Percentiles rank a stretch among this genome's conserved stretches.
Evolutionary conservation across 2,797 vertebrate genomes (phyloP).

Genomic region (Dipus sagitta): DNA sequence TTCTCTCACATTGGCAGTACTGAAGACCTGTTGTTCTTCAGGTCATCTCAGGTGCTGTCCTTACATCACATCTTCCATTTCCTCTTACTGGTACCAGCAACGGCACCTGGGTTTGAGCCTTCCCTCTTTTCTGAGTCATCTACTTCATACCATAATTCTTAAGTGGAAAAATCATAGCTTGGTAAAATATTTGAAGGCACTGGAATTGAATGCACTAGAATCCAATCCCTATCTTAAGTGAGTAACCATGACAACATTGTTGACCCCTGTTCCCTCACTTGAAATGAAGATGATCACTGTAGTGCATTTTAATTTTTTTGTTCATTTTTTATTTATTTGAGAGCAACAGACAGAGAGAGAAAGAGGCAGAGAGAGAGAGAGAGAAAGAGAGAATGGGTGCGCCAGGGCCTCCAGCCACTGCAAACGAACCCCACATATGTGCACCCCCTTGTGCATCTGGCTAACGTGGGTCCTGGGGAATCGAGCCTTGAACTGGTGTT

Average conservation of each 20-base stretch:
- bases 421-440: too few relatives aligned
- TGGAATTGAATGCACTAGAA: conserved; percentile 34
- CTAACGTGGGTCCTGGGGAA: too few relatives aligned
- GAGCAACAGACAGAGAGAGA: too few relatives aligned
- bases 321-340: too few relatives aligned
- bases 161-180: background rate
- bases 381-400: too few relatives aligned
- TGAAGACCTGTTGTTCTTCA: conserved; percentile 15
- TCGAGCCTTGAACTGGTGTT: too few relatives aligned
- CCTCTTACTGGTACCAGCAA: background rate
- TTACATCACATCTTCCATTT: background rate
- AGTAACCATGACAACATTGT: conserved; percentile 15
- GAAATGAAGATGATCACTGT: background rate
- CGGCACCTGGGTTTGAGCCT: background rate
- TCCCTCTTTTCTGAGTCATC: conserved; percentile 1
- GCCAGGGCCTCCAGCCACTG: too few relatives aligned
- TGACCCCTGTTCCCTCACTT: background rate
- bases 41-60: background rate
- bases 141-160: background rate
- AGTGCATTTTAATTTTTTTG: too few relatives aligned
- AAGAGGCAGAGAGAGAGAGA: too few relatives aligned
- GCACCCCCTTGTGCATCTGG: too few relatives aligned
- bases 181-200: background rate
- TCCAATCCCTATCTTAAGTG: background rate
- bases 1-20: background rate